Base-by-base conservation (phyloP, 1,140 invertebrate genomes). In the Halictus rubicundus region DNA sequence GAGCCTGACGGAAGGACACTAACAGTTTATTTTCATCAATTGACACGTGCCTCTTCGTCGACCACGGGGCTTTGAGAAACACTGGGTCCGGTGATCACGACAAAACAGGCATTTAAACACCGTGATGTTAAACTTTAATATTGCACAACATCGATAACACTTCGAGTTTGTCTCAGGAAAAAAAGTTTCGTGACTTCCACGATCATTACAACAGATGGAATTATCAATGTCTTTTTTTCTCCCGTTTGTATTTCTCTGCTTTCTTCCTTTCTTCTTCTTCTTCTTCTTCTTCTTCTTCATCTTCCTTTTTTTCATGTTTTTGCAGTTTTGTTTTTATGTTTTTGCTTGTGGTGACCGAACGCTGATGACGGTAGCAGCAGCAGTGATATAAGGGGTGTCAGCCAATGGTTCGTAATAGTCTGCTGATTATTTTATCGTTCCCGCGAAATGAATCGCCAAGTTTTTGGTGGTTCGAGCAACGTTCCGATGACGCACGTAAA, bases 121-220 rank as follows among this genome's bases (percentile, higher is more conserved):
- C 78, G n/a, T 79, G 83, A 74, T 81, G 78, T 85, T 85, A 85
- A 85, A 85, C 79, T 77, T 88, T 85, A 82, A 82, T 87, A 87
- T 87, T 88, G 84, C 82, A 88, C 82, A 86, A 88, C 87, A 88
- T 87, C 78, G 78, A 88, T 88, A 87, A 88, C 76, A 88, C 63
- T 59, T 87, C 86, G 69, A 87, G 57, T 60, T 72, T 54, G 54
- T 68, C 52, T 57, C 54, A n/a, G 27, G 61, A 61, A 81, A 74
- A n/a, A 71, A 66, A 70, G 8, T 68, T 74, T 78, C 54, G 21
- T 77, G 72, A 69, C n/a, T n/a, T 27, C 78, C 66, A 71, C 70
- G 65, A 78, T 84, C 60, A 75, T 86, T 70, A 74, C 46, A 74
- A 69, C 80, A 76, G 54, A 14, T 80, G 63, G 81, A 77, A 64